Percentiles rank a stretch among this genome's conserved stretches.
Conservation (phyloP, 2,113 vertebrate genomes). For the Archilochus colubris region DNA sequence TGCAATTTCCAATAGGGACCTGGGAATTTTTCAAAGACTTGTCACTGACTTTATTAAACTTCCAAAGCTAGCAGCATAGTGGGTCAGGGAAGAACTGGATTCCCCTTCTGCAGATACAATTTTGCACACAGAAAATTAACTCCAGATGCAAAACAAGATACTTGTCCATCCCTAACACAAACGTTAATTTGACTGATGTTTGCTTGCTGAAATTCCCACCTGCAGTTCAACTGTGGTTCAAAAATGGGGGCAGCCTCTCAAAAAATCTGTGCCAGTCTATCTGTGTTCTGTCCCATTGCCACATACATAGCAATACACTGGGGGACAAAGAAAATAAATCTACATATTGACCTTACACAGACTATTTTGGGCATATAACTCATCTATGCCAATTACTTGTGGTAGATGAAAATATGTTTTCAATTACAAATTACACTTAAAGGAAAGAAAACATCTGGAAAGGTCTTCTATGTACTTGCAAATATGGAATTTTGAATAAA, state of each 20-base stretch:
- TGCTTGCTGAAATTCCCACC: neutral
- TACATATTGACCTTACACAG: neutral
- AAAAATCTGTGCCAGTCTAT: neutral
- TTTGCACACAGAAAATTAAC: slow-evolving; percentile 20
- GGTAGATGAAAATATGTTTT: neutral
- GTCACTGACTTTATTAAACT: neutral
- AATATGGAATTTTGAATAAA: neutral
- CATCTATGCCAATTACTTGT: neutral
- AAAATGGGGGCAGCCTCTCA: neutral
- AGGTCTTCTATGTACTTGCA: neutral
- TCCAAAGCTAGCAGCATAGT: neutral
- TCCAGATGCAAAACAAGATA: slow-evolving; percentile 13
- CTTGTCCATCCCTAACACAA: neutral
- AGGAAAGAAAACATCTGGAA: neutral
- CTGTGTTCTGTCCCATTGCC: neutral
- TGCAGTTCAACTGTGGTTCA: neutral
- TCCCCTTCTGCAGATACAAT: slow-evolving; percentile 38
- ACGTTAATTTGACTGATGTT: neutral
- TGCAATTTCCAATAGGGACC: neutral
- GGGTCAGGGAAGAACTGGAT: neutral
- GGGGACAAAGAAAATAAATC: neutral
- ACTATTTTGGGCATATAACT: neutral
- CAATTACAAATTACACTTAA: neutral
- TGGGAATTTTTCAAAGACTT: neutral
- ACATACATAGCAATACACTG: accelerated